Evolutionary conservation across 2,888 invertebrate species (phyloP).

Genomic region (Noctua comes): DNA sequence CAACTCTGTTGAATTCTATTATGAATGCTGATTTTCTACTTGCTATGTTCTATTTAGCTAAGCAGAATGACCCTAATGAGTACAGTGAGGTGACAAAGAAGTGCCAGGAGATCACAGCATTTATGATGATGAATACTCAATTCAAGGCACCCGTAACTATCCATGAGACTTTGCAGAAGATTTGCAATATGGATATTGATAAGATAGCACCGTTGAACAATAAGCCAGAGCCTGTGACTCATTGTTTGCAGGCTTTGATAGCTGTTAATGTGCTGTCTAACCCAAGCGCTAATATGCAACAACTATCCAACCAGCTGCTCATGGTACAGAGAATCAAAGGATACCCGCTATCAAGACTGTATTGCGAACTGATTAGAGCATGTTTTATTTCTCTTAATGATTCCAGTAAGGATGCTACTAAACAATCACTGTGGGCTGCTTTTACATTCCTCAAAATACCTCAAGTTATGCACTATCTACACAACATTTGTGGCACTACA

Average conservation of each 20-base stretch:
- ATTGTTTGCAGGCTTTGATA: constrained; percentile 94
- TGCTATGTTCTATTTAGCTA: constrained; percentile 95
- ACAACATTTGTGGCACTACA: constrained; percentile 89
- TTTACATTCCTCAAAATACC: constrained; percentile 98
- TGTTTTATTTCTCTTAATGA: constrained; percentile 97
- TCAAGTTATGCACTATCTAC: constrained; percentile 93
- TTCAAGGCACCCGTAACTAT: constrained; percentile 90
- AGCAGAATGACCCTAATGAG: constrained; percentile 94
- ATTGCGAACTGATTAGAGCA: constrained; percentile 96
- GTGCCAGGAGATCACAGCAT: constrained; percentile 93
- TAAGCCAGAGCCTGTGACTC: constrained; percentile 92
- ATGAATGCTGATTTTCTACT: constrained; percentile 93
- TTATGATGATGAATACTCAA: constrained; percentile 90
- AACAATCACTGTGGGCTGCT: constrained; percentile 98
- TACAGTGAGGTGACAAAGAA: constrained; percentile 93
- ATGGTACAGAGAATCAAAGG: constrained; percentile 96
- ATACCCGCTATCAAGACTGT: constrained; percentile 94
- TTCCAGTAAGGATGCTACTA: constrained; percentile 93
- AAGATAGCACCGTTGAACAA: constrained; percentile 90
- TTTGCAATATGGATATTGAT: constrained; percentile 91
- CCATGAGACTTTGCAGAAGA: constrained; percentile 91
- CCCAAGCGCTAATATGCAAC: constrained; percentile 95
- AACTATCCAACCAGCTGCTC: constrained; percentile 95
- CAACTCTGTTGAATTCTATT: constrained; percentile 92
- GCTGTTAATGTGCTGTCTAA: constrained; percentile 96